Conservation (phyloP, 2,113 vertebrate genomes). For the Crypturellus undulatus region DNA sequence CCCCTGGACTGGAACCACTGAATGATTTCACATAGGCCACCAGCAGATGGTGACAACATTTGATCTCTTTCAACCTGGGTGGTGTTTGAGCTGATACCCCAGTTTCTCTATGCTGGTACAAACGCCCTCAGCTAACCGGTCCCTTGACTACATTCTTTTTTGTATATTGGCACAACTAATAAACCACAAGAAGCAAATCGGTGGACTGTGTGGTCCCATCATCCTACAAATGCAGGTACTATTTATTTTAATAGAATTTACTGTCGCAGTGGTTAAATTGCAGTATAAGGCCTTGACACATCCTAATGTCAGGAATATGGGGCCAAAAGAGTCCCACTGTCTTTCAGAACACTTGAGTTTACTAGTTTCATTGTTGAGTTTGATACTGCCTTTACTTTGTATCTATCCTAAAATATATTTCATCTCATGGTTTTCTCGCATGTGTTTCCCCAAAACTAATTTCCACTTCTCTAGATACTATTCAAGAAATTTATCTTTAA, state of each 20-base stretch:
- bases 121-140: not conserved
- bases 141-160: not conserved
- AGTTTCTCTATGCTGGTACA: conserved; percentile 39
- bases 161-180: not conserved
- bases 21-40: conserved; percentile 41
- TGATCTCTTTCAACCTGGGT: conserved; percentile 37
- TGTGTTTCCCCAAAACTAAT: not conserved
- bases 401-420: not conserved
- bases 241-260: conserved; percentile 9
- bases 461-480: not conserved
- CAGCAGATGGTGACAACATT: conserved; percentile 61
- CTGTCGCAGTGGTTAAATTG: not conserved
- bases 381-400: not conserved
- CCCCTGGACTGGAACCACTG: conserved; percentile 14
- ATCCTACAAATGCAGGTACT: not conserved
- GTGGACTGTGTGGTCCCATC: not conserved
- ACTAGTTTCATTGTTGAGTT: not conserved
- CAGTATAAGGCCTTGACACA: not conserved
- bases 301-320: not conserved
- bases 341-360: not conserved
- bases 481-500: conserved; percentile 52
- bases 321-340: not conserved
- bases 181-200: not conserved
- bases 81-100: conserved; percentile 37
- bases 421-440: not conserved